Evolutionary conservation across 2,797 vertebrate genomes (phyloP), one percentile per base, ranked within the genome.

Genomic region (Chaetophractus vellerosus): DNA sequence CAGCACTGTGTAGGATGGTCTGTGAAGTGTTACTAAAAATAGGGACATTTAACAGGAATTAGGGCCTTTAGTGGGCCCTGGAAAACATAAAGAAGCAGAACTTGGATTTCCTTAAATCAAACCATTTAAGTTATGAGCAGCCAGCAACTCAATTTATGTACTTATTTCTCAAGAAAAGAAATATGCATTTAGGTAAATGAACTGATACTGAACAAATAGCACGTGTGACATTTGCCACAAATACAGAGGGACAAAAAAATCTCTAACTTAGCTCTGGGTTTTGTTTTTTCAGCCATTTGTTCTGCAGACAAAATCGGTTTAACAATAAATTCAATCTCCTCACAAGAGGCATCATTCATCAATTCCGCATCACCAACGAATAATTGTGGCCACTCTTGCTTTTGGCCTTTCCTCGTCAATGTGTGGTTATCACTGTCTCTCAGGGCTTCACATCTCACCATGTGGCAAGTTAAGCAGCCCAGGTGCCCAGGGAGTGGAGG

Each of bases 101-200:
- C 10, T 21, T 48, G 2, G 31, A 16, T 36, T 18, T 15, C 80
- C 83, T 48, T 64, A 48, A 86, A 41, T 78, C 50, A 33, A 57
- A 52, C 5, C 12, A 31, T 66, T 63, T 61, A 33, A 80, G 50
- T 31, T 64, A 57, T 38, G 78, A 72, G 36, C 61, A n/a, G 18
- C 33, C 57, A 63, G 63, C n/a, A 61, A 78, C 69, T 82, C 66
- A 61, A 59, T 23, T 28, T 31, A 66, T 7, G 11, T 11, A 23
- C 36, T 71, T 24, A 15, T 84, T 90, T 83, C 78, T 92, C 52
- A n/a, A n/a, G 28, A 92, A 84, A 80, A 45, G 33, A 84, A 80
- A 75, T 8, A 10, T 1, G 3, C n/a, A 9, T 8, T 28, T 11
- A 36, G 19, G 48, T 66, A n/a, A n/a, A 28, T 19, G 50, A 88